These are phyloP conservation scores for Archaeoteleia sp. DNA, from an alignment of 2,888 invertebrate genomes.

Conservation along the genomic window DNA sequence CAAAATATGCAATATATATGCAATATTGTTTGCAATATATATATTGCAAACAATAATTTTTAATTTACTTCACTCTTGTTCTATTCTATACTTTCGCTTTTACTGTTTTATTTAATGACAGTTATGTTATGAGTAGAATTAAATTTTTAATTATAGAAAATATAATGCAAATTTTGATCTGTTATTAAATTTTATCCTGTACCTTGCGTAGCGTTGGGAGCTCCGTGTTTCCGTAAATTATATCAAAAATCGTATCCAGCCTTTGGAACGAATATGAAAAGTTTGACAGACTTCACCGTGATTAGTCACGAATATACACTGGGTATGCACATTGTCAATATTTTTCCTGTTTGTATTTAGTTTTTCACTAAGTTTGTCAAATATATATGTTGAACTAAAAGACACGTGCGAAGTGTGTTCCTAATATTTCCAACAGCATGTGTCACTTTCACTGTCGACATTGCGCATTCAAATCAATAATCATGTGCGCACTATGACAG, in stretches of 20 bases:
- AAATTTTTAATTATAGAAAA: no score
- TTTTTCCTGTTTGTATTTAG: conserved; percentile 12
- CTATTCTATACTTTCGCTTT: no score
- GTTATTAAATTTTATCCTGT: no score
- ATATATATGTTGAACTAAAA: conserved; percentile 9
- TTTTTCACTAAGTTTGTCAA: not conserved
- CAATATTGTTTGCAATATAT: no score
- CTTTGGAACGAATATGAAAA: conserved; percentile 2
- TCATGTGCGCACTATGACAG: conserved; percentile 54
- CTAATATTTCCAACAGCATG: conserved; percentile 40
- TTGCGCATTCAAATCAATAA: conserved; percentile 73
- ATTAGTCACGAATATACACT: conserved; percentile 10
- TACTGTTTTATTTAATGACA: no score
- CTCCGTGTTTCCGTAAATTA: conserved; percentile 70
- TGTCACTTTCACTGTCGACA: conserved; percentile 49
- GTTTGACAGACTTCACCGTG: conserved; percentile 2
- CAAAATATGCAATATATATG: no score
- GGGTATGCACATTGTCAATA: conserved; percentile 8
- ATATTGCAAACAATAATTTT: no score
- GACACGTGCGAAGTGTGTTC: conserved; percentile 39
- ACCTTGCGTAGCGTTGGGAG: conserved; percentile 73
- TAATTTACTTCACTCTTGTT: no score
- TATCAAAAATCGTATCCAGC: conserved; percentile 63
- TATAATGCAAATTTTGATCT: no score
- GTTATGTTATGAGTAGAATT: no score